Conservation (phyloP, 2,888 invertebrate species). For the Tortrix viridana region DNA sequence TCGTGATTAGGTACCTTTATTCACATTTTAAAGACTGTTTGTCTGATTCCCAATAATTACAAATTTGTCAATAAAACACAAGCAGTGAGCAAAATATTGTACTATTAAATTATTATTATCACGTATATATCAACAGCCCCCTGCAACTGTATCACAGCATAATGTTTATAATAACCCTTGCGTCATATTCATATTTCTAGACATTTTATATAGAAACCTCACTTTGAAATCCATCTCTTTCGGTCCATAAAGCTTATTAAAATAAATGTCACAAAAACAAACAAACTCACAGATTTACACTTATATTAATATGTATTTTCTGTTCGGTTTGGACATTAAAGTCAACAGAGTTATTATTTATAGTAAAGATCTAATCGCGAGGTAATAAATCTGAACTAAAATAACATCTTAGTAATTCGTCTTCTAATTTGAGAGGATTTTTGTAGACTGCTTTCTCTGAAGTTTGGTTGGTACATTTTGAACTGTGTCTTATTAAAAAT, state of each 20-base stretch:
- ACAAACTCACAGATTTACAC: constrained; percentile 27
- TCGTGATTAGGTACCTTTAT: too few relatives aligned
- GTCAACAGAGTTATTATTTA: constrained; percentile 37
- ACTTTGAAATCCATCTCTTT: constrained; percentile 17
- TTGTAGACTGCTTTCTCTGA: constrained; percentile 12
- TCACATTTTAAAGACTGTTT: too few relatives aligned
- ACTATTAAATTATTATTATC: too few relatives aligned
- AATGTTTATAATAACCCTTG: background rate
- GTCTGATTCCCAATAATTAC: too few relatives aligned
- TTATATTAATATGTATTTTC: constrained; percentile 33
- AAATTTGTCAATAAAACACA: too few relatives aligned
- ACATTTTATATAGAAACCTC: background rate
- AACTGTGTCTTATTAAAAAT: background rate
- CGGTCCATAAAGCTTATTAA: constrained; percentile 26
- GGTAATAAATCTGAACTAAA: constrained; percentile 31
- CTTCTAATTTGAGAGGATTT: constrained; percentile 32
- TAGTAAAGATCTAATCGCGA: constrained; percentile 32
- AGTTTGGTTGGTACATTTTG: constrained; percentile 1
- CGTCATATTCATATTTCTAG: background rate
- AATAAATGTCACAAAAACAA: constrained; percentile 31
- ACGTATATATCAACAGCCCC: too few relatives aligned
- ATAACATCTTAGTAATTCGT: constrained; percentile 27
- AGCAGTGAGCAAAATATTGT: too few relatives aligned
- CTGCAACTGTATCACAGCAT: too few relatives aligned
- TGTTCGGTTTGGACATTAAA: constrained; percentile 34